These are phyloP conservation scores for Eidolon dupreanum DNA, from an alignment of 2,797 vertebrate species.

Conservation along the genomic window DNA sequence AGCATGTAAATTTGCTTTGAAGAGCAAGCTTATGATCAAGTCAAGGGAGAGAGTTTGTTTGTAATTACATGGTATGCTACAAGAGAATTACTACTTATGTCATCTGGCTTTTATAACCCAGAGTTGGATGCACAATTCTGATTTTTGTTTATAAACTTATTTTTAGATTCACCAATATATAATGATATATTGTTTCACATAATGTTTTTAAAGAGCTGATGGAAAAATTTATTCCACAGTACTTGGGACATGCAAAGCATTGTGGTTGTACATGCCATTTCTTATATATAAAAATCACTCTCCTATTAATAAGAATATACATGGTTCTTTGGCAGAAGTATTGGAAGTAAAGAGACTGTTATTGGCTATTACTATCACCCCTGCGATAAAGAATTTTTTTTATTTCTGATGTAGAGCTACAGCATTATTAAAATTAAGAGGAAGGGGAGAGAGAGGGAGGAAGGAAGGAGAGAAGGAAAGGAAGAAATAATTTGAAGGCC, in stretches of 20 bases:
- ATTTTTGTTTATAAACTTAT: conserved; percentile 58
- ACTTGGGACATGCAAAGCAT: neutral
- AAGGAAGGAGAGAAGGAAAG: neutral
- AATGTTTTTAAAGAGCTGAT: conserved; percentile 55
- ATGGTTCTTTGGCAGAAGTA: neutral
- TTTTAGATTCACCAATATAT: conserved; percentile 60
- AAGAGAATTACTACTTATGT: conserved; percentile 45
- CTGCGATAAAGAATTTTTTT: conserved; percentile 21
- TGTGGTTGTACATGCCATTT: neutral
- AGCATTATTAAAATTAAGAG: neutral
- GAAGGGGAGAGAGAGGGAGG: neutral
- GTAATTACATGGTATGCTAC: conserved; percentile 48
- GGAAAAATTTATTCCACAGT: conserved; percentile 28
- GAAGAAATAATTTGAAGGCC: neutral
- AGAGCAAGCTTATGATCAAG: conserved; percentile 63
- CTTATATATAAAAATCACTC: conserved; percentile 37
- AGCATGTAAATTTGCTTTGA: conserved; percentile 70
- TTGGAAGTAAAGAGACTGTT: conserved; percentile 4
- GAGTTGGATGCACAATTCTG: conserved; percentile 48
- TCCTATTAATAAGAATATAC: neutral
- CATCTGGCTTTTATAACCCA: conserved; percentile 52
- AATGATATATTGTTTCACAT: conserved; percentile 51
- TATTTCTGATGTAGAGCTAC: neutral
- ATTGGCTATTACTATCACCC: neutral
- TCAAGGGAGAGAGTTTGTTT: conserved; percentile 63